phyloP scores from a whole-genome alignment of 2,888 invertebrate species.

The Dinocampus coccinellae region DNA sequence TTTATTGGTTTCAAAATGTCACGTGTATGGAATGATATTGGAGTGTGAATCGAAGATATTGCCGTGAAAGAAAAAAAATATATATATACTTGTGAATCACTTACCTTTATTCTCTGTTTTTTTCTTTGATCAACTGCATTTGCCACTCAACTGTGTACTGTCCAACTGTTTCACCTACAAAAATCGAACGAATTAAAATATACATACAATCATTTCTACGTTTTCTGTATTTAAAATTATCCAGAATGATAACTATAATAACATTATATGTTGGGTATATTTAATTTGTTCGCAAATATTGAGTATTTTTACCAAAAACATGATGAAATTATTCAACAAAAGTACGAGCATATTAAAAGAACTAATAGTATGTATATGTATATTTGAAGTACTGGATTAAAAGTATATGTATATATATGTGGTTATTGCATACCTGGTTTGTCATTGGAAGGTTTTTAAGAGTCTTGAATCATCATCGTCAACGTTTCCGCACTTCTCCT shows the following conservation, averaged over 20 bases:
- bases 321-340: slow-evolving; percentile 14
- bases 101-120: background rate
- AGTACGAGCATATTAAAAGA: slow-evolving; percentile 31
- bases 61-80: slow-evolving; percentile 12
- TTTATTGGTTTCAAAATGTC: slow-evolving; percentile 64
- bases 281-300: slow-evolving; percentile 30
- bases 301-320: slow-evolving; percentile 1
- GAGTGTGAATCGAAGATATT: slow-evolving; percentile 22
- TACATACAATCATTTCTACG: background rate
- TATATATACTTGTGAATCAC: slow-evolving; percentile 9
- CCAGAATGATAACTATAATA: background rate
- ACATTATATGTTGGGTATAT: background rate
- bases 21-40: slow-evolving; percentile 38
- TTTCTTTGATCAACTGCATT: background rate
- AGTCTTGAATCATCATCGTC: slow-evolving; percentile 40
- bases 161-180: background rate
- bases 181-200: background rate
- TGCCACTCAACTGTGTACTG: too few relatives aligned
- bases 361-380: background rate
- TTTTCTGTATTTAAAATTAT: slow-evolving; percentile 7
- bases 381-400: too few relatives aligned
- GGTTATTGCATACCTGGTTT: slow-evolving; percentile 16
- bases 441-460: background rate
- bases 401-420: slow-evolving; percentile 2
- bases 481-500: slow-evolving; percentile 29